Conservation (phyloP, 2,797 vertebrate genomes). For the Lithobates pipiens region DNA sequence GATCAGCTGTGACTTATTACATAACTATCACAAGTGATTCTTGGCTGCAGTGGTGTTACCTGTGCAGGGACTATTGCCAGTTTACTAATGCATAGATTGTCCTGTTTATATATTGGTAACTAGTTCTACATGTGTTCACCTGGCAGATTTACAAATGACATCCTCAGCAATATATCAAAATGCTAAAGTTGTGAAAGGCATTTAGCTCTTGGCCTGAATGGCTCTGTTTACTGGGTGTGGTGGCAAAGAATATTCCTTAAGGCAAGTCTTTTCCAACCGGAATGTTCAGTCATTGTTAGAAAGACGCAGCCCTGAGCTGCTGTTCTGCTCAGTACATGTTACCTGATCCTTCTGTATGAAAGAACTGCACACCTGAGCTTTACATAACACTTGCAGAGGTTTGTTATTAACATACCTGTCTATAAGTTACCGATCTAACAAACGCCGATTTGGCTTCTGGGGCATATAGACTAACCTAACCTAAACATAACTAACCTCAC, state of each 20-base stretch:
- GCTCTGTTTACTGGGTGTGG: conserved; percentile 55
- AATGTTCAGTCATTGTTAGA: conserved; percentile 54
- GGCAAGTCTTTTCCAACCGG: conserved; percentile 54
- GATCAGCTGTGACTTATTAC: neutral
- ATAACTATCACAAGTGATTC: neutral
- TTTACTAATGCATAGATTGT: neutral
- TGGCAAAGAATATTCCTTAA: conserved; percentile 52
- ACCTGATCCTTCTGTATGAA: conserved; percentile 24
- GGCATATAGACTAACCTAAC: neutral
- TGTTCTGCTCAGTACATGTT: conserved; percentile 25
- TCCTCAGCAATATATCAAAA: conserved; percentile 17
- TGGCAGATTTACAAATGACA: neutral
- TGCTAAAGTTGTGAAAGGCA: conserved; percentile 45
- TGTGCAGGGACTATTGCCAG: neutral
- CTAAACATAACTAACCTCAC: too few relatives aligned
- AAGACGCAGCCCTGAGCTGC: conserved; percentile 45
- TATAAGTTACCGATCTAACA: neutral
- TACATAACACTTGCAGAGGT: neutral
- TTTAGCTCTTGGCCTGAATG: conserved; percentile 14
- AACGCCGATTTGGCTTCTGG: neutral
- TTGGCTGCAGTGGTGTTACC: neutral
- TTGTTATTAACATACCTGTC: neutral
- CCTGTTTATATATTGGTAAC: neutral
- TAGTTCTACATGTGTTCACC: neutral
- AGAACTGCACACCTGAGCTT: conserved; percentile 9